Base-by-base conservation (phyloP, 2,113 vertebrate species). In the Microtus montanus region DNA sequence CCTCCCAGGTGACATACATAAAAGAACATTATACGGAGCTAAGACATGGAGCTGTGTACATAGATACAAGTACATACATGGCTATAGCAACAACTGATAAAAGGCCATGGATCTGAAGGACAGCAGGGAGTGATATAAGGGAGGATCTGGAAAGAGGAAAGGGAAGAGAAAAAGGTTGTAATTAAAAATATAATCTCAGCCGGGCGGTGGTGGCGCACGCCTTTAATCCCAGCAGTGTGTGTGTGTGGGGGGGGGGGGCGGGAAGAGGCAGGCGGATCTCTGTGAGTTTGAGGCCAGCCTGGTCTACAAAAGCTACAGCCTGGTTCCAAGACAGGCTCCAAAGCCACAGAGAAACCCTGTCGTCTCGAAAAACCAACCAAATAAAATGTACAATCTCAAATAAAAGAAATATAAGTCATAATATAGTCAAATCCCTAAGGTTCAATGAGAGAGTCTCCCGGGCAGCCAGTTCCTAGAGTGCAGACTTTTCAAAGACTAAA, bases 191-290 rank as follows among this genome's bases (percentile, higher is more conserved):
- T 6, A 58, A 58, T 58, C 58, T 58, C 19, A 58, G 54, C 15
- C 54, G 2, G 54, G 54, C 1, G 17, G 54, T 58, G 54, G 54
- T 58, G 54, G 17, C 0, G 5, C 54, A 58, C 5, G 54, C 17
- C 54, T 58, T 58, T 58, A 58, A 58, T 58, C 17, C 54, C 17
- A 17, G 54, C 54, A 54, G 54, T 54, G 54, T 11, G 49, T 2
- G 49, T 3, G 3, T 2, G 47, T 0, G 49, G 8, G 2, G 5
- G 54, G 17, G 17, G 54, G 1, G 54, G 15, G 54, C 4, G 17
- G 17, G 54, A 17, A 58, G 54, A 58, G 54, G 19, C 54, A 58
- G 54, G 54, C 54, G 54, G 54, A 58, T 58, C 54, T 58, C 54
- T 58, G 15, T 54, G 54, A 58, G 17, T 58, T 19, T 19, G 17